These are phyloP conservation scores for Apotomis turbidana DNA, from an alignment of 2,888 invertebrate species.

Conservation along the genomic window DNA sequence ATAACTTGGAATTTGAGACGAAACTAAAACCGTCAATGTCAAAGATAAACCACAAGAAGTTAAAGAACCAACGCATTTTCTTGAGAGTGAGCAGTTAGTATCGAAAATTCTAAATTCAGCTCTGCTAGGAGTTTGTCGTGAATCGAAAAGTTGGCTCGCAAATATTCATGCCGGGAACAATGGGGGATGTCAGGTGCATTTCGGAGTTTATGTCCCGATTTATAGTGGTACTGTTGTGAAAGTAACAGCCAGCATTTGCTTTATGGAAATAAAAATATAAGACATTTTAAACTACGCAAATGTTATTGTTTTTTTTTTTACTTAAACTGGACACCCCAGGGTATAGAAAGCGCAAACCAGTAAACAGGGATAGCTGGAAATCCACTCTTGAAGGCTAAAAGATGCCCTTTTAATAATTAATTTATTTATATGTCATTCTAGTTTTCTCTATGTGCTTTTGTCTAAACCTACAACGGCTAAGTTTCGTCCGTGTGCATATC, in stretches of 20 bases:
- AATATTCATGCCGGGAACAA: slow-evolving; percentile 47
- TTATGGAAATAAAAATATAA: background rate
- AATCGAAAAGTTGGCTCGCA: slow-evolving; percentile 36
- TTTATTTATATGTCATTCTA: no score
- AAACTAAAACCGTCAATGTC: no score
- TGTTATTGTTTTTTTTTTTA: no score
- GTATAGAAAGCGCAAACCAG: no score
- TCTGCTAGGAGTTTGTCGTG: slow-evolving; percentile 7
- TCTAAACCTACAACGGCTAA: no score
- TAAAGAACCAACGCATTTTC: background rate
- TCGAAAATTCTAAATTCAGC: slow-evolving; percentile 9
- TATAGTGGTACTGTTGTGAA: slow-evolving; percentile 1
- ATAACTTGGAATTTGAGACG: no score
- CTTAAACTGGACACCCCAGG: no score
- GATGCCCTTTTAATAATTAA: no score
- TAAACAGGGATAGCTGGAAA: no score
- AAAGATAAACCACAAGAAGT: background rate
- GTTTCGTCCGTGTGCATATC: no score
- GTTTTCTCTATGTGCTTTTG: no score
- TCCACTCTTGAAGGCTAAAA: no score
- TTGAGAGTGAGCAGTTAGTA: background rate
- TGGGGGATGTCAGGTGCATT: slow-evolving; percentile 14
- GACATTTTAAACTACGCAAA: background rate
- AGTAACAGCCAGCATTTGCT: background rate
- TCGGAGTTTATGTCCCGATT: slow-evolving; percentile 6